Percentiles rank a stretch among this genome's conserved stretches.
These are phyloP conservation scores for Sinohyriopsis cumingii DNA, from an alignment of 2,888 invertebrate genomes.

Conservation along the genomic window DNA sequence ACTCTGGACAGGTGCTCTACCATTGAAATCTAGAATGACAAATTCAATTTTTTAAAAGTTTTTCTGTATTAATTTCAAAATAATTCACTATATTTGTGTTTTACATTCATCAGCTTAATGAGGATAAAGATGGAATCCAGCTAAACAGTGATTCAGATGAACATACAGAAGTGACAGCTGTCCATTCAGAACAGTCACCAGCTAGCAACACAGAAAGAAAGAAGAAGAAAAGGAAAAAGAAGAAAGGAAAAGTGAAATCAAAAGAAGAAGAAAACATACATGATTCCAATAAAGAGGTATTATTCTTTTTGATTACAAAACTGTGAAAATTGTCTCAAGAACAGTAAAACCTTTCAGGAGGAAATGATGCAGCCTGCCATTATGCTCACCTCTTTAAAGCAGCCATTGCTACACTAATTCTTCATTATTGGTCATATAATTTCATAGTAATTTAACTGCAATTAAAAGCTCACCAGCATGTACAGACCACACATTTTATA, in stretches of 20 bases:
- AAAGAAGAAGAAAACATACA: conserved; percentile 6
- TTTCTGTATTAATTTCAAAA: too few species aligned
- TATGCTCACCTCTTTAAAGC: too few species aligned
- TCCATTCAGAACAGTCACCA: conserved; percentile 19
- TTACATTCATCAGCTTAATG: conserved; percentile 24
- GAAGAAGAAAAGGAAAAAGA: conserved; percentile 56
- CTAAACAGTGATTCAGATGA: not conserved
- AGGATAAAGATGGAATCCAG: conserved; percentile 5
- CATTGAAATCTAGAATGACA: too few species aligned
- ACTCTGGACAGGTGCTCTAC: too few species aligned
- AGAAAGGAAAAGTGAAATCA: conserved; percentile 33
- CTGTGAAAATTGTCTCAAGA: not conserved
- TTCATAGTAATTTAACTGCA: too few species aligned
- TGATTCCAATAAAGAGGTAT: not conserved
- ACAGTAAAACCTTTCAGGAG: too few species aligned
- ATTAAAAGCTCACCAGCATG: too few species aligned
- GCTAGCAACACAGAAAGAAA: conserved; percentile 28
- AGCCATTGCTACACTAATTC: too few species aligned
- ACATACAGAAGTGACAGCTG: not conserved
- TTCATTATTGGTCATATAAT: too few species aligned
- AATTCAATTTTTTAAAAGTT: too few species aligned
- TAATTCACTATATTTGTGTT: not conserved
- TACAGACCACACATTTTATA: too few species aligned
- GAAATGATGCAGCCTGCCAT: too few species aligned
- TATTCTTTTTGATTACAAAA: not conserved